Percentiles rank a stretch among this genome's conserved stretches.
These are phyloP conservation scores for Monopis laevigella DNA, from an alignment of 2,888 invertebrate genomes.

Conservation along the genomic window DNA sequence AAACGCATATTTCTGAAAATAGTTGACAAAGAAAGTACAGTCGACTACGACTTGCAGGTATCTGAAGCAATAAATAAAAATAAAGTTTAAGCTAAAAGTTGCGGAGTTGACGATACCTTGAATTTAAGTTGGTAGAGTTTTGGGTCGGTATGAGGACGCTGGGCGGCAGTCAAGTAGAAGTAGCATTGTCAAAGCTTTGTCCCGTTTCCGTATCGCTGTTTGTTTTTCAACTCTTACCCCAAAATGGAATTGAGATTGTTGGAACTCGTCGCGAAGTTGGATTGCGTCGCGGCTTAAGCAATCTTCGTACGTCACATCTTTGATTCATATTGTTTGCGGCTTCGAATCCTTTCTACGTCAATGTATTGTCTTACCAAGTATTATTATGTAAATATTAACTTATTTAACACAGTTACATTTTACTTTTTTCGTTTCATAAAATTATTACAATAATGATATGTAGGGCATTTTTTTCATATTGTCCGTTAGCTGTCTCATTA, in stretches of 20 bases:
- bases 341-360: background rate
- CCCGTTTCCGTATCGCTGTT: slow-evolving; percentile 19
- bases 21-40: no score
- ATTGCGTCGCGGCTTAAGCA: slow-evolving; percentile 29
- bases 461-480: no score
- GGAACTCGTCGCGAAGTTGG: slow-evolving; percentile 34
- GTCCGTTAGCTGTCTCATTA: no score
- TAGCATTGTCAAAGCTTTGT: slow-evolving; percentile 49
- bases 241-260: slow-evolving; percentile 33
- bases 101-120: slow-evolving; percentile 24
- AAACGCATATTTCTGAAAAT: no score
- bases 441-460: no score
- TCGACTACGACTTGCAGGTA: no score
- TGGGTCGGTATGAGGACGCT: slow-evolving; percentile 7
- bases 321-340: slow-evolving; percentile 26
- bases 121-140: slow-evolving; percentile 27
- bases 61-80: slow-evolving; percentile 15
- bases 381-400: no score
- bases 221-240: background rate
- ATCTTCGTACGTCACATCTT: slow-evolving; percentile 30
- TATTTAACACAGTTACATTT: no score
- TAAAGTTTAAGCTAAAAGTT: slow-evolving; percentile 12
- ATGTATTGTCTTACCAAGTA: background rate
- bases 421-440: no score
- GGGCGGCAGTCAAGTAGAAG: slow-evolving; percentile 15